These are phyloP conservation scores for Acanthoscelides obtectus DNA, from an alignment of 2,888 invertebrate genomes.

Conservation along the genomic window DNA sequence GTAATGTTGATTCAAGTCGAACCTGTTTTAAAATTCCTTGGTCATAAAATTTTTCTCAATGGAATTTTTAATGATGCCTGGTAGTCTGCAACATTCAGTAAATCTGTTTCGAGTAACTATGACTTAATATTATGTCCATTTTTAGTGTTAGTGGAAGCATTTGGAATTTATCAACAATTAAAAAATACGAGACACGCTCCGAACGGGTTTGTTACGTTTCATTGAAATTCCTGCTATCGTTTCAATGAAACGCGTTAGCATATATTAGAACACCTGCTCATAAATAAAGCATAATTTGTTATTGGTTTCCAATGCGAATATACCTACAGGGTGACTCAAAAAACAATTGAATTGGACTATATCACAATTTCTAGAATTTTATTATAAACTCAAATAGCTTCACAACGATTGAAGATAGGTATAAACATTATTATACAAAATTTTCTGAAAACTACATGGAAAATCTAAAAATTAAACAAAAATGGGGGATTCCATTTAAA, in stretches of 20 bases:
- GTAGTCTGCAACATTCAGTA: neutral
- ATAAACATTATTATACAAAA: no score
- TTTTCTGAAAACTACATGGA: no score
- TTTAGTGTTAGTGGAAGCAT: neutral
- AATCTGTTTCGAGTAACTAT: neutral
- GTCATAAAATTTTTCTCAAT: neutral
- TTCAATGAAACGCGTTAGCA: constrained; percentile 10
- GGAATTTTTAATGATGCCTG: neutral
- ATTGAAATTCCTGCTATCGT: constrained; percentile 16
- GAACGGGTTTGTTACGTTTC: constrained; percentile 12
- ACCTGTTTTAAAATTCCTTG: neutral
- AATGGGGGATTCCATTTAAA: no score
- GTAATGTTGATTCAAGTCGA: neutral
- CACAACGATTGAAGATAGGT: no score
- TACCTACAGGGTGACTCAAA: no score
- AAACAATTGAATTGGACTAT: no score
- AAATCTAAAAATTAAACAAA: no score
- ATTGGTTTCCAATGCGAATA: constrained; percentile 6
- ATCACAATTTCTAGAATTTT: no score
- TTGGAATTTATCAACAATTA: neutral
- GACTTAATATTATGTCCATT: neutral
- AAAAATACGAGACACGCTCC: constrained; percentile 1
- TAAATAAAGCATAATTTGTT: constrained; percentile 17
- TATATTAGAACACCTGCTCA: constrained; percentile 23
- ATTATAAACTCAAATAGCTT: no score